Evolutionary conservation across 2,113 vertebrate species (phyloP).

Genomic region (Saiga tatarica): DNA sequence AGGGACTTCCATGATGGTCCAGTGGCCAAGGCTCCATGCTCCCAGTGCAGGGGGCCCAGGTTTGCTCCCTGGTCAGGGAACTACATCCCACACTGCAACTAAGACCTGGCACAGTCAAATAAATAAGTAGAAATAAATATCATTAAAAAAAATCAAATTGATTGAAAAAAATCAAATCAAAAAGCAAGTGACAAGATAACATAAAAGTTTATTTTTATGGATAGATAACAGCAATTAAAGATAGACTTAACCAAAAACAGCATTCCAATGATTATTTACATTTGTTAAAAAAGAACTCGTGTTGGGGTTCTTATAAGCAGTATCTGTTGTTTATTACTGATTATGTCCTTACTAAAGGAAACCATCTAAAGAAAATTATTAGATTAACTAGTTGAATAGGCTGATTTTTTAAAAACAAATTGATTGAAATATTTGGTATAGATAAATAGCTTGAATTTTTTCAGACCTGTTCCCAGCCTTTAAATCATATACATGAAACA

Average conservation of each 20-base stretch:
- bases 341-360: not conserved
- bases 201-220: not conserved
- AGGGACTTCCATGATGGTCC: not conserved
- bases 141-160: not conserved
- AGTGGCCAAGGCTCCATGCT: not conserved
- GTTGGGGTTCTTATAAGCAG: not conserved
- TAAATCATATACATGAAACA: not conserved
- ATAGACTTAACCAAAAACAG: not conserved
- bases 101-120: not conserved
- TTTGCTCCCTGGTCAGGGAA: not conserved
- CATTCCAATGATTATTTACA: not conserved
- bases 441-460: not conserved
- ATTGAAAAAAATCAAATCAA: not conserved
- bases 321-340: not conserved
- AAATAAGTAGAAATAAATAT: not conserved
- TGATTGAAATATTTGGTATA: not conserved
- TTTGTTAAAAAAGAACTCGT: not conserved
- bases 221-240: not conserved
- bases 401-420: not conserved
- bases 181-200: not conserved
- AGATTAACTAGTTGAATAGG: not conserved
- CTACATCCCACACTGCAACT: not conserved
- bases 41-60: not conserved
- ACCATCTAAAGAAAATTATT: not conserved
- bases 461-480: not conserved